Percentiles rank a stretch among this genome's conserved stretches.
Conservation (phyloP, 2,797 vertebrate species). For the Peromyscus melanophrys region DNA sequence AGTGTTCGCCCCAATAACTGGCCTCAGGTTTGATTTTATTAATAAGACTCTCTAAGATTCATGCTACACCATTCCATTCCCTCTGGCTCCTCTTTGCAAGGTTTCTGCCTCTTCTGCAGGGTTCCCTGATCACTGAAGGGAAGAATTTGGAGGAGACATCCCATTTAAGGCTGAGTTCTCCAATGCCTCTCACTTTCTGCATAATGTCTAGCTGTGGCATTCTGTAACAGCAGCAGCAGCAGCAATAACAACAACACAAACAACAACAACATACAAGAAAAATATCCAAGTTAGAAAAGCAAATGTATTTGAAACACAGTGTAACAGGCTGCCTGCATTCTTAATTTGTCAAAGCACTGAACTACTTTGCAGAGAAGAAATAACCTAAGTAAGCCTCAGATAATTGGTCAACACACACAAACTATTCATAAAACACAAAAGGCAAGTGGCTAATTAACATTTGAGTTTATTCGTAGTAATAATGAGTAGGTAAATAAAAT, state of each 20-base stretch:
- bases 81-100: not conserved
- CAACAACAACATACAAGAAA: not conserved
- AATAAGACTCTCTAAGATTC: no score
- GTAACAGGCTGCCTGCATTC: not conserved
- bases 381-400: not conserved
- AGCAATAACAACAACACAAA: not conserved
- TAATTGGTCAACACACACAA: not conserved
- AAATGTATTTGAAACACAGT: constrained; percentile 61
- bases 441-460: constrained; percentile 1
- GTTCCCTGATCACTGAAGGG: not conserved
- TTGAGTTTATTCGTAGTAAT: not conserved
- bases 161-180: not conserved
- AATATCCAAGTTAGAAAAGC: not conserved
- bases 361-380: not conserved
- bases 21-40: no score
- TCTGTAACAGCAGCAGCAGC: not conserved
- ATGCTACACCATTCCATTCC: no score
- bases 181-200: not conserved
- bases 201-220: not conserved
- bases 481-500: constrained; percentile 3
- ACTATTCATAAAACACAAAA: constrained; percentile 16
- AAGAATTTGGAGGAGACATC: not conserved
- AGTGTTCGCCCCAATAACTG: no score
- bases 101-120: not conserved
- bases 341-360: constrained; percentile 48